Evolutionary conservation across 2,797 vertebrate species (phyloP).

Genomic region (Acanthurus lineatus): DNA sequence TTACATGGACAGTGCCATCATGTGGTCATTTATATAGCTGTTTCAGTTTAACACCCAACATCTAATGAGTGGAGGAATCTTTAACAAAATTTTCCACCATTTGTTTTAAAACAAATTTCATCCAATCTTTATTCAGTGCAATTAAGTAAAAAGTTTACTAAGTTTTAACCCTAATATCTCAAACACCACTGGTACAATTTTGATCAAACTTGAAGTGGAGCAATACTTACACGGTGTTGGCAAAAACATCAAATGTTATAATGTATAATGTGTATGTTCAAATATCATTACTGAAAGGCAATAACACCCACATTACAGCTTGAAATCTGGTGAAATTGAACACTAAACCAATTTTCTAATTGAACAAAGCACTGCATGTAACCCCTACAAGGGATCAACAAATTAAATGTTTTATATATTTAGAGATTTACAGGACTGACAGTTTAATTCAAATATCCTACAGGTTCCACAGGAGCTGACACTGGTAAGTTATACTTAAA

Average conservation of each 20-base stretch:
- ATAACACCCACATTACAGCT: background rate
- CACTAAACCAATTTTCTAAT: no score
- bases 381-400: no score
- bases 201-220: background rate
- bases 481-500: conserved; percentile 44
- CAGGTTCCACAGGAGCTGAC: conserved; percentile 55
- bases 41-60: background rate
- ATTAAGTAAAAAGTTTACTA: background rate
- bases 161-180: background rate
- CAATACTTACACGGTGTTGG: background rate
- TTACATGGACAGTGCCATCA: conserved; percentile 27
- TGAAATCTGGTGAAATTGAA: background rate
- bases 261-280: background rate
- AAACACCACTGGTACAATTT: background rate
- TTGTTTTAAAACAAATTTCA: background rate
- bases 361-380: no score
- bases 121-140: background rate
- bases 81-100: background rate
- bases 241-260: background rate
- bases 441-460: conserved; percentile 2
- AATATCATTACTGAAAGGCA: background rate
- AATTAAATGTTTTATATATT: background rate
- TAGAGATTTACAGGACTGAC: background rate
- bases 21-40: conserved; percentile 20
- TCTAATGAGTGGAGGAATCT: background rate